Evolutionary conservation across 1,140 invertebrate species (phyloP), one percentile per base, ranked within the genome.

Genomic region (Amyelois transitella): DNA sequence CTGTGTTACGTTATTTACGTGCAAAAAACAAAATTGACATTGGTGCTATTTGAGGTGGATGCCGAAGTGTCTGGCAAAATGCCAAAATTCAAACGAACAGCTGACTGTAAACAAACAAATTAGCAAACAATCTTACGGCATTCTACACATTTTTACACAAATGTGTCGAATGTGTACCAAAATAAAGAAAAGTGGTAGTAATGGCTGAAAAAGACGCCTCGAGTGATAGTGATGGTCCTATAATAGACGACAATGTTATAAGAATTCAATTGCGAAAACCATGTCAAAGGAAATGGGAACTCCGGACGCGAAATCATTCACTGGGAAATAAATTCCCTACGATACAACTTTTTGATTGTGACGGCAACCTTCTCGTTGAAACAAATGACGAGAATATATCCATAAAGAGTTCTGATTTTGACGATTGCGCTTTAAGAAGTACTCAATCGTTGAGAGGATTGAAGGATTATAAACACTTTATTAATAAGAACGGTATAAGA

Each of bases 321-420:
- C 85, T 84, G 19, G 75, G 84, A 44, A 70, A 86, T 28, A 82
- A 66, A 58, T 89, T 89, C 61, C 88, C 88, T 10, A 89, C 78
- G 32, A 77, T 89, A 67, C 88, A 89, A 66, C 79, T 89, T 45
- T 89, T 89, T 67, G 88, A 89, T 77, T 88, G 86, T 61, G 88
- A 89, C 18, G 88, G 88, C 58, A 89, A 89, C 68, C 69, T 89
- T 21, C 72, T 89, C 51, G 75, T 89, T 14, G 88, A 89, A 70
- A 89, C 88, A 61, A 89, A 89, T 65, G 85, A 89, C 55, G 88
- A 89, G 52, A 89, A 89, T 49, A 62, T 89, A 65, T 88, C 87
- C 22, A 88, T 89, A 60, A 88, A 82, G 67, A 89, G 87, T 60
- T 72, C 72, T 10, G 80, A 86, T 55, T 76, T 67, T 52, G 68